Percentiles rank a stretch among this genome's conserved stretches.
Conservation (phyloP, 2,113 vertebrate genomes). For the Formicarius rufipectus region DNA sequence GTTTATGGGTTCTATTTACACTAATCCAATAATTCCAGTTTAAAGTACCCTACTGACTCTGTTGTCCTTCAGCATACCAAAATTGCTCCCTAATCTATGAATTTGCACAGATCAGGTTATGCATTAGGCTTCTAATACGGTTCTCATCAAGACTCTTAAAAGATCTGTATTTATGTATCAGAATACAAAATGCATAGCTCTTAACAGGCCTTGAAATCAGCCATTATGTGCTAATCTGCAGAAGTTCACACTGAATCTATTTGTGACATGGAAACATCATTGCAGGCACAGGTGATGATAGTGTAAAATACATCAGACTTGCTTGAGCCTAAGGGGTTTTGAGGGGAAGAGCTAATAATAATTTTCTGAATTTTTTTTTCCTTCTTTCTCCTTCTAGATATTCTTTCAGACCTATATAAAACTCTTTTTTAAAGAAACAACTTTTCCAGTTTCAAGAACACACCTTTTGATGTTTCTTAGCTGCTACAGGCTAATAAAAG, state of each 20-base stretch:
- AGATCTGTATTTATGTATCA: background rate
- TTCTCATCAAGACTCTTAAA: background rate
- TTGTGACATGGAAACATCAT: background rate
- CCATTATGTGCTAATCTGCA: background rate
- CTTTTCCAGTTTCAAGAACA: background rate
- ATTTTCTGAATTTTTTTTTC: background rate
- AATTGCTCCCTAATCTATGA: background rate
- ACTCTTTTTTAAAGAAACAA: background rate
- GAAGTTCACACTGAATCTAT: background rate
- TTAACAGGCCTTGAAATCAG: conserved; percentile 4
- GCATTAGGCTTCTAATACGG: background rate
- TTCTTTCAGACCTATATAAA: background rate
- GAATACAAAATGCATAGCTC: background rate
- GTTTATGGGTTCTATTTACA: conserved; percentile 18
- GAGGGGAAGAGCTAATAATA: background rate
- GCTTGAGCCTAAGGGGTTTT: background rate
- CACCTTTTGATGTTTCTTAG: conserved; percentile 18
- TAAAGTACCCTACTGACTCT: background rate
- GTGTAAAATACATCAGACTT: background rate
- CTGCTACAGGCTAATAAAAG: conserved; percentile 1
- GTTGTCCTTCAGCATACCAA: background rate
- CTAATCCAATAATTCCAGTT: conserved; percentile 28
- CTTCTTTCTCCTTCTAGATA: background rate
- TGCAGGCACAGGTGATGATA: background rate
- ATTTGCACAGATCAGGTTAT: background rate